A percentile compares a stretch with the other conserved stretches of the same genome.
These are phyloP conservation scores for Eulemur albifrons DNA, from an alignment of 2,797 vertebrate genomes.

Conservation along the genomic window DNA sequence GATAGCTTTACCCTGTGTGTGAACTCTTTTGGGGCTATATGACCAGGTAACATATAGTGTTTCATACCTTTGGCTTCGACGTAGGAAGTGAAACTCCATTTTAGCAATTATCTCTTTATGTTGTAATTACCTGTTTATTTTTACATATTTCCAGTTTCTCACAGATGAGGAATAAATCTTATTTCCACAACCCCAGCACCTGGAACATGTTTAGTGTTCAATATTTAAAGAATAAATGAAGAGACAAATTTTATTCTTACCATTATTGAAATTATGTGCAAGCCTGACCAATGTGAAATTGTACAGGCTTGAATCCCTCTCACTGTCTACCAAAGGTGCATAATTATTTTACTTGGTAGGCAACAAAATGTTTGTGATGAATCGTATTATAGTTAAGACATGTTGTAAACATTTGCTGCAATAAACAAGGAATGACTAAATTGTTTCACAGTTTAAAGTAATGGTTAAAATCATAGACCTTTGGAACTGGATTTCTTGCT, in stretches of 20 bases:
- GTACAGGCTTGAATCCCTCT: not conserved
- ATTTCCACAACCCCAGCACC: not conserved
- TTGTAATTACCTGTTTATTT: constrained; percentile 32
- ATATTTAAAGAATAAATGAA: constrained; percentile 3
- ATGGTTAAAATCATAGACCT: not conserved
- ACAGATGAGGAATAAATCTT: not conserved
- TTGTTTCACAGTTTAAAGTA: not conserved
- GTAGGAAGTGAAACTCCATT: not conserved
- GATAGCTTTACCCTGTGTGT: not conserved
- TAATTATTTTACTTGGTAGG: not conserved
- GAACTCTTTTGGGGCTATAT: not conserved
- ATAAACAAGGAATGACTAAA: not conserved
- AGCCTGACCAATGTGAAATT: not conserved
- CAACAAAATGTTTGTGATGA: constrained; percentile 29
- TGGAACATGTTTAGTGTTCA: not conserved
- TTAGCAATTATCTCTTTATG: constrained; percentile 6
- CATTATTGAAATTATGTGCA: not conserved
- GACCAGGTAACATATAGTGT: not conserved
- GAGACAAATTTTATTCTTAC: constrained; percentile 16
- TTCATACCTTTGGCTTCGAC: not conserved
- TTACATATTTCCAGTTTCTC: not conserved
- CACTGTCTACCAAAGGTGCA: not conserved
- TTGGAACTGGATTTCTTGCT: not conserved
- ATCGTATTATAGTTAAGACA: constrained; percentile 3
- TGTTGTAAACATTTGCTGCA: constrained; percentile 15